phyloP scores from a whole-genome alignment of 2,888 invertebrate species.

The Panzeria rudis region DNA sequence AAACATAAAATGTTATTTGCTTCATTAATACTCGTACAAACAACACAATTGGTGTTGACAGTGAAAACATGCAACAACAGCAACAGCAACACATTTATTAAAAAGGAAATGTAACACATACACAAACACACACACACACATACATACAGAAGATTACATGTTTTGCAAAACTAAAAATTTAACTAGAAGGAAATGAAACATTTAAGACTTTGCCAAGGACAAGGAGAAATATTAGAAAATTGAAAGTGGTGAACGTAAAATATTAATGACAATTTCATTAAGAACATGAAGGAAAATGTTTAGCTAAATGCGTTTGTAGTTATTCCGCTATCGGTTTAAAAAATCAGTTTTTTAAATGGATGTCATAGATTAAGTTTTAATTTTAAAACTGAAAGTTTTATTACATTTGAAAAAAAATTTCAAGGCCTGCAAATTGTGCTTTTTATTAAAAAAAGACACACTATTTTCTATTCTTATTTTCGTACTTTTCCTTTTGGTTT shows the following conservation, averaged over 20 bases:
- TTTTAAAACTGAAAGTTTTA: not conserved
- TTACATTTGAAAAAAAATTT: not conserved
- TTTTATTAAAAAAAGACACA: not conserved
- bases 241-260: not conserved
- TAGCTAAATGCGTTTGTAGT: not conserved
- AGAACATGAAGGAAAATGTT: not conserved
- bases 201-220: not conserved
- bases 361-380: not conserved
- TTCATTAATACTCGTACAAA: conserved; percentile 11
- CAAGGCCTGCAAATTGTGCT: not conserved
- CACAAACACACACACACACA: not conserved
- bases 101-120: conserved; percentile 11
- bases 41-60: conserved; percentile 56
- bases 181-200: not conserved
- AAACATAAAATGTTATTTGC: conserved; percentile 8
- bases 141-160: not conserved
- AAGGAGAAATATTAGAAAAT: not conserved
- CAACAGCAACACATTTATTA: conserved; percentile 18
- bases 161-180: not conserved
- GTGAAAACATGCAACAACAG: conserved; percentile 38
- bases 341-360: not conserved
- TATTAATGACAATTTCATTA: conserved; percentile 1
- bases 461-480: not conserved
- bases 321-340: not conserved
- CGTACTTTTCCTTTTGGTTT: not conserved